Conservation (phyloP, 2,888 invertebrate species). For the Pristionchus mayeri region DNA sequence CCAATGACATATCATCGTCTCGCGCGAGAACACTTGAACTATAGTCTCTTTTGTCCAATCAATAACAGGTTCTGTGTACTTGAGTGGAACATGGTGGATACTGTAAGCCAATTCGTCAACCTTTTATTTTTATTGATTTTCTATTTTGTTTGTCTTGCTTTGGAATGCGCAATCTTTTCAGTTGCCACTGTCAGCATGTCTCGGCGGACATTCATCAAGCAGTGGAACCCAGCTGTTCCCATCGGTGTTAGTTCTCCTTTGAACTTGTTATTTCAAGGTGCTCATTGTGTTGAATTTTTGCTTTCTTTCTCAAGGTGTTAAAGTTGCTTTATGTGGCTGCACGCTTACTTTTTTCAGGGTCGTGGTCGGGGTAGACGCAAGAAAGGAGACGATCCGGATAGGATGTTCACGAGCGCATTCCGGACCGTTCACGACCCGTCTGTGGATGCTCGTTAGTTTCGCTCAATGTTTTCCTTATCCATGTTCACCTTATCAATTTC, state of each 20-base stretch:
- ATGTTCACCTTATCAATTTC: neutral
- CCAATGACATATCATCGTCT: no score
- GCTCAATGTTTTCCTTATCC: neutral
- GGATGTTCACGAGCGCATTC: neutral
- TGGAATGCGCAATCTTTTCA: neutral
- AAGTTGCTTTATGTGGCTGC: no score
- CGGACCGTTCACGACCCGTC: constrained; percentile 19
- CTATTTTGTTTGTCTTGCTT: no score
- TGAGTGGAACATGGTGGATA: neutral
- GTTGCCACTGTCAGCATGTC: constrained; percentile 12
- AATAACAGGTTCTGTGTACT: neutral
- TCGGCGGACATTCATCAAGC: constrained; percentile 41
- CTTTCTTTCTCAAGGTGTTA: no score
- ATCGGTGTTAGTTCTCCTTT: constrained; percentile 12
- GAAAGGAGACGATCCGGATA: neutral
- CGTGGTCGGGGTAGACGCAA: constrained; percentile 14
- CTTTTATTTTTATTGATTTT: neutral
- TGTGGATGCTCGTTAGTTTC: neutral
- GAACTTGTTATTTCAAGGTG: neutral
- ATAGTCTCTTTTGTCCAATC: no score
- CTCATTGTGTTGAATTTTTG: no score
- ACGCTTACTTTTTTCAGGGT: neutral
- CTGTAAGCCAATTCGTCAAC: neutral
- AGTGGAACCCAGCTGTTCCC: constrained; percentile 37
- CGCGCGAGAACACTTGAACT: no score